Base-by-base conservation (phyloP, 2,888 invertebrate genomes). In the Cryptus viduatorius region DNA sequence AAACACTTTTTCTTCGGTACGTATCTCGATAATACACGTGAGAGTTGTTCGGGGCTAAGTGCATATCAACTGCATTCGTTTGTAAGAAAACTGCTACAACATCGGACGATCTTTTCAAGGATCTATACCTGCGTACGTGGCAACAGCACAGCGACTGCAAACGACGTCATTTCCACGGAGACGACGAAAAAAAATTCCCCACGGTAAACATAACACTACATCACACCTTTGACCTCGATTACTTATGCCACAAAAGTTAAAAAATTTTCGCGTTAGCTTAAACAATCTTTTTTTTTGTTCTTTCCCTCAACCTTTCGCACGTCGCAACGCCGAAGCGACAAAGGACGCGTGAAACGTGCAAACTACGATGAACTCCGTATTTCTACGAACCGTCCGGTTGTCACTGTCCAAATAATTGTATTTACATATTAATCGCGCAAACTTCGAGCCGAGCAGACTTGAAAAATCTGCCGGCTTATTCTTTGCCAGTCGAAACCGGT, bases 211-310 rank as follows among this genome's bases (percentile, higher is more conserved):
- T 19, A 44, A 53, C 42, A 64, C 53, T 53, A 61, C 68, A 44
- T 56, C 16, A 16, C 37, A 7, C 50, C 46, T 69, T 64, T 59
- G 72, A 56, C 85, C 85, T 85, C 75, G 80, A 83, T 85, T 83
- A 83, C 56, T 53, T 69, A 80, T 78, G 73, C 83, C 50, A 77
- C 29, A 75, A 72, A 82, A 83, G 64, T 77, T 85, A 76, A 71
- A 79, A 42, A 65, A 12, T 59, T 79, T 76, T 81, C 69, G 53
- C 37, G 61, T 37, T 67, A 31, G 12, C 16, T 68, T 2, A 44
- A 53, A 14, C 3, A 64, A 46, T 42, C 64, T 29, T 75, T 71
- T 64, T 37, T 44, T 61, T 59, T 50, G 37, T 68, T 31, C 48
- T 44, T 16, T 53, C 48, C 4, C 48, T 31, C 24, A 4, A 24